Evolutionary conservation across 2,113 vertebrate genomes (phyloP), one percentile per base, ranked within the genome.

Genomic region (Leuciscus idus): DNA sequence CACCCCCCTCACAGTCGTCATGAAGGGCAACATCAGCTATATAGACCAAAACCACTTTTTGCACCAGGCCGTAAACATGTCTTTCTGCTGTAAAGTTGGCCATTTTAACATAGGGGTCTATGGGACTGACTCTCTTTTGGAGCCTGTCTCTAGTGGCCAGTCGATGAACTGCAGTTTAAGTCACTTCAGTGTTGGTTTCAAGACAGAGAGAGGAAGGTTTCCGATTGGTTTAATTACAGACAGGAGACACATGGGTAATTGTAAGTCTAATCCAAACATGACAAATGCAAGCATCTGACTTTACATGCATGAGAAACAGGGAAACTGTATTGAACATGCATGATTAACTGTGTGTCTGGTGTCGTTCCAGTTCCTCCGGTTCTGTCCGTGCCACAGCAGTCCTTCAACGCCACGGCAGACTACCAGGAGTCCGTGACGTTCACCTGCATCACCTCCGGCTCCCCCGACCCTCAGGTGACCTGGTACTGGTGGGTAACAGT

Each of bases 391-490:
- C 94, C 93, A 12, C 96, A 98, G 92, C 97, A 94, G 90, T 94
- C 95, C 64, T 98, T 97, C 90, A 99, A 99, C 21, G 97, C 98
- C 84, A 99, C 98, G 0, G 98, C 98, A 0, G 97, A 98, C 90
- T 94, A 97, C 89, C 96, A 96, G 89, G 98, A 99, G 83, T 95
- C 96, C 0, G 84, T 97, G 92, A 96, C 95, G 4, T 94, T 99
- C 12, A 96, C 94, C 7, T 99, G 98, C 92, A 94, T 95, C 87
- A 96, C 97, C 7, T 92, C 93, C 0, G 98, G 98, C 39, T 99
- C 96, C 0, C 98, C 98, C 6, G 95, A 96, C 83, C 97, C 98
- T 2, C 88, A 95, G 85, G 95, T 99, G 89, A 95, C 91, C 76
- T 99, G 98, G 98, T 95, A 96, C 90, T 97, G 97, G 98, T 99